A percentile compares a stretch with the other conserved stretches of the same genome.
phyloP scores from a whole-genome alignment of 2,113 vertebrate genomes.

The Ctenodactylus gundi region DNA sequence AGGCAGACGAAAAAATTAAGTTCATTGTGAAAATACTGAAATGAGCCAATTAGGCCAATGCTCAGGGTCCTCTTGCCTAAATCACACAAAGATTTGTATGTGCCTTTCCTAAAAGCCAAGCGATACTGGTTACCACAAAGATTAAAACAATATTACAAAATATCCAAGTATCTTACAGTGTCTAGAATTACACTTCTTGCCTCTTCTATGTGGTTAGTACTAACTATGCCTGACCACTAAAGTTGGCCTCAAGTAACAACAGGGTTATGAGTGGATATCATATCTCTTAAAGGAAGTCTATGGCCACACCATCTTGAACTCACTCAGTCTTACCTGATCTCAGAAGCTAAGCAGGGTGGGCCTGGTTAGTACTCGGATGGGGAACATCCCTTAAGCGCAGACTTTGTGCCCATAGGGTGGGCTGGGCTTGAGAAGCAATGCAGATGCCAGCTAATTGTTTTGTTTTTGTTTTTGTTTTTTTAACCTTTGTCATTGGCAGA shows the following conservation, averaged over 20 bases:
- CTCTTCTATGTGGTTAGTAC: too few relatives aligned
- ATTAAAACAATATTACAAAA: neutral
- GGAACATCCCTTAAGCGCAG: neutral
- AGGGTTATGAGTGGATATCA: neutral
- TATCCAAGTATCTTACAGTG: neutral
- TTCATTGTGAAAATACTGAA: neutral
- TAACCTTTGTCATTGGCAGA: neutral
- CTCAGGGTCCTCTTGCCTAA: neutral
- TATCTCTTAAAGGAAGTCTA: neutral
- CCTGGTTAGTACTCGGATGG: too few relatives aligned
- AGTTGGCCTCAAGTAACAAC: neutral
- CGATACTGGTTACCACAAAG: neutral
- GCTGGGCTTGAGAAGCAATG: neutral
- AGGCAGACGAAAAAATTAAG: neutral
- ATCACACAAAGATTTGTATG: neutral
- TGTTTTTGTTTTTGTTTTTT: neutral
- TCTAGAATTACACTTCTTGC: neutral
- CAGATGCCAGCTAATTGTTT: neutral
- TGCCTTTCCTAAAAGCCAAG: slow-evolving; percentile 1
- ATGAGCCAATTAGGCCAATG: neutral
- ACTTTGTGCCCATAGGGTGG: neutral
- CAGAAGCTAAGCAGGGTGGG: too few relatives aligned
- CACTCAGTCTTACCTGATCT: too few relatives aligned
- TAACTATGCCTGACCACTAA: neutral
- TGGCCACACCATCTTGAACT: too few relatives aligned